phyloP scores from a whole-genome alignment of 2,888 invertebrate species.

The Ellobium chinense region DNA sequence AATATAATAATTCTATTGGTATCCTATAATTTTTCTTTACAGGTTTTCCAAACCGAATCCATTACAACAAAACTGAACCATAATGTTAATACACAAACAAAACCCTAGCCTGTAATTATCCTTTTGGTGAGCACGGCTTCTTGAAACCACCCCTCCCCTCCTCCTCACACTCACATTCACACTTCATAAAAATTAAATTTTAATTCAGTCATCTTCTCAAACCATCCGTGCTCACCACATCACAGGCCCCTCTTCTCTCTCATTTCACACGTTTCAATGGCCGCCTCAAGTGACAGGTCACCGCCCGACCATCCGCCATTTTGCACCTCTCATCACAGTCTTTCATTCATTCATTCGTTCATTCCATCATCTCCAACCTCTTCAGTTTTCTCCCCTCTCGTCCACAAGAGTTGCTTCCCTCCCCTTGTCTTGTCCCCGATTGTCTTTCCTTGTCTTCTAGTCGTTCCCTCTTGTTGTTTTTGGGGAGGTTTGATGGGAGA shows the following conservation, averaged over 20 bases:
- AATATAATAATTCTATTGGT: not conserved
- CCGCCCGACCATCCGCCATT: not conserved
- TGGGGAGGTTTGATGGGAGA: no score
- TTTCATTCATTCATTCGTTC: not conserved
- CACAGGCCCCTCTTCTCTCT: not conserved
- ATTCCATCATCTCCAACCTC: not conserved
- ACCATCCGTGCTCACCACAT: not conserved
- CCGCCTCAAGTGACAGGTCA: not conserved
- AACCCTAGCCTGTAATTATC: not conserved
- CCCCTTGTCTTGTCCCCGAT: not conserved
- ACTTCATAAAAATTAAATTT: not conserved
- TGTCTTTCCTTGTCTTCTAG: not conserved
- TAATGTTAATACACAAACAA: no score
- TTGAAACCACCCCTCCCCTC: conserved; percentile 5
- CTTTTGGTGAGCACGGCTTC: not conserved
- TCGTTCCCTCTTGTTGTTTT: not conserved
- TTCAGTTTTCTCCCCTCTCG: not conserved
- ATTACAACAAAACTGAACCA: no score
- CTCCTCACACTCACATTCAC: not conserved
- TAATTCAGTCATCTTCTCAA: not conserved
- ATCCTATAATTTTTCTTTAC: no score
- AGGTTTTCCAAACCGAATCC: no score
- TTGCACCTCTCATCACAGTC: not conserved
- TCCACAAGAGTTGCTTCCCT: not conserved
- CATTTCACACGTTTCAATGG: not conserved